Percentiles rank a stretch among this genome's conserved stretches.
phyloP scores from a whole-genome alignment of 2,113 vertebrate genomes.

The Podocnemis expansa region DNA sequence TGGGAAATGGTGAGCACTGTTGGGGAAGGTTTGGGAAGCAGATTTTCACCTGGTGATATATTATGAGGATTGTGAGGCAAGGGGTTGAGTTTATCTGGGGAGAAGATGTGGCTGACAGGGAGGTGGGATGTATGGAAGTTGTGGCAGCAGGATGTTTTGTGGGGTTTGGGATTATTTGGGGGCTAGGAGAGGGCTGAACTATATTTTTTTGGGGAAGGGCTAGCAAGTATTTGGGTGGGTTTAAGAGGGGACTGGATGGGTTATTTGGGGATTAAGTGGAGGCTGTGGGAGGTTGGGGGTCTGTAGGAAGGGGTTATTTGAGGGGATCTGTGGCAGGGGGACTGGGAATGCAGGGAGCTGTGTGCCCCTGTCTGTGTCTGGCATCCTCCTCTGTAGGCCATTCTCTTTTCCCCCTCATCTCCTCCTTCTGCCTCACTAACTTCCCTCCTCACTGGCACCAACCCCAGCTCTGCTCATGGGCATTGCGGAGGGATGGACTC shows the following conservation, averaged over 20 bases:
- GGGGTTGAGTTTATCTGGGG: neutral
- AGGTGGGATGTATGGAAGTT: neutral
- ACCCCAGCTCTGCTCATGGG: neutral
- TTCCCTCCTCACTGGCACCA: neutral
- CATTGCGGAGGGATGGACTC: neutral
- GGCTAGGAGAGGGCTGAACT: neutral
- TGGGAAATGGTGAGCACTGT: neutral
- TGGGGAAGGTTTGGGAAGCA: neutral
- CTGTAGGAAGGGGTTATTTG: neutral
- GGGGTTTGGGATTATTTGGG: neutral
- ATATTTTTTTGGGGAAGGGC: neutral
- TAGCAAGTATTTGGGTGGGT: neutral
- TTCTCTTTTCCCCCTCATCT: neutral
- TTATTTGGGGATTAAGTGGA: neutral
- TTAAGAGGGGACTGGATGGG: neutral
- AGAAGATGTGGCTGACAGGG: neutral
- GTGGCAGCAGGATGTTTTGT: neutral
- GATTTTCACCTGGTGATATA: neutral
- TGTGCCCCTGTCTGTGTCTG: neutral
- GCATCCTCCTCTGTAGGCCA: neutral
- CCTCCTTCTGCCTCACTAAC: neutral
- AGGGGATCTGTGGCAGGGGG: neutral
- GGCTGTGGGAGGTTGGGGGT: neutral
- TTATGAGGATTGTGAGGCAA: neutral
- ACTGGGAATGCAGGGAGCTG: neutral